Evolutionary conservation across 2,113 vertebrate genomes (phyloP).

Genomic region (Eolophus roseicapilla): DNA sequence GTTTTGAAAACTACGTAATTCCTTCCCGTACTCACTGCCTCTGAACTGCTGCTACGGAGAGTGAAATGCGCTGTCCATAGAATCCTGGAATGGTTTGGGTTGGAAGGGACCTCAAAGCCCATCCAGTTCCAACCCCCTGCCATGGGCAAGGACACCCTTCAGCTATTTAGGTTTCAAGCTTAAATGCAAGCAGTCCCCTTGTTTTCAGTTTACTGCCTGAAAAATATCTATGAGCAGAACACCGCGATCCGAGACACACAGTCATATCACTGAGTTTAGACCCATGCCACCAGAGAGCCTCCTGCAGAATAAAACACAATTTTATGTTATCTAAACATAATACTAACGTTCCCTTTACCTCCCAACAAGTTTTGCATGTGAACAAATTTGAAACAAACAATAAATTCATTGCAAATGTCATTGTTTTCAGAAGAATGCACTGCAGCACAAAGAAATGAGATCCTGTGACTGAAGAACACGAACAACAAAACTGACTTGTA

Average conservation of each 20-base stretch:
- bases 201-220: background rate
- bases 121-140: background rate
- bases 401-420: background rate
- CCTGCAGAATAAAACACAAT: background rate
- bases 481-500: background rate
- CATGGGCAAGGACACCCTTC: background rate
- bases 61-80: rapidly evolving
- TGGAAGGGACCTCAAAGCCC: background rate
- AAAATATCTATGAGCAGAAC: background rate
- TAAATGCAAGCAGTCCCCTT: background rate
- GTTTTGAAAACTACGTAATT: background rate
- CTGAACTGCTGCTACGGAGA: rapidly evolving
- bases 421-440: background rate
- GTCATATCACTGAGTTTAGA: background rate
- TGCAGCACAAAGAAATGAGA: background rate
- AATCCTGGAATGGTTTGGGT: background rate
- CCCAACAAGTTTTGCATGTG: background rate
- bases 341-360: too few species aligned
- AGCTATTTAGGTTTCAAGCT: too few species aligned
- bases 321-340: background rate
- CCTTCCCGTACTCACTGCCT: too few species aligned
- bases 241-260: rapidly evolving
- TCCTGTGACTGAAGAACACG: background rate
- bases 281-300: background rate
- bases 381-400: background rate